phyloP scores from a whole-genome alignment of 1,140 invertebrate species.

The Drosophila nebulosa region DNA sequence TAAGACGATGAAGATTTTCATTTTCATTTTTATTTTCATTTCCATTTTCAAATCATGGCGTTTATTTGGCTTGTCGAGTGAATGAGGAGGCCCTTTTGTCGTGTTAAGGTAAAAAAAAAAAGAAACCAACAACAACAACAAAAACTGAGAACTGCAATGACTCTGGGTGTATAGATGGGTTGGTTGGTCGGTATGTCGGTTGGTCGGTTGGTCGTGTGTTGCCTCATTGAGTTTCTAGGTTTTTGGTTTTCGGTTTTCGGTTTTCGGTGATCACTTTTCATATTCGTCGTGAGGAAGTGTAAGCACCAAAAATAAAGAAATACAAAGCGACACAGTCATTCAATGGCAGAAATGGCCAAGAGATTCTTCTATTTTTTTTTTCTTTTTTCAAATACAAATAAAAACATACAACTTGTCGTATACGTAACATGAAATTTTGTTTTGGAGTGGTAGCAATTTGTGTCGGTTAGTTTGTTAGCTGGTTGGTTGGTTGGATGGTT shows the following conservation, averaged over 20 bases:
- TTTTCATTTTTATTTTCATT: constrained; percentile 60
- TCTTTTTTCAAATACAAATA: constrained; percentile 30
- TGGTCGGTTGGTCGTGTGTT: constrained; percentile 45
- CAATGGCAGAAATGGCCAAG: constrained; percentile 17
- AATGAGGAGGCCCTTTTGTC: constrained; percentile 62
- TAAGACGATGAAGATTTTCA: constrained; percentile 58
- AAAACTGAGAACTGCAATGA: constrained; percentile 28
- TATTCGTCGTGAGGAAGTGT: constrained; percentile 42
- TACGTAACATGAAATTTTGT: constrained; percentile 41
- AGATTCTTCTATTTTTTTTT: neutral
- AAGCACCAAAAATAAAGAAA: neutral
- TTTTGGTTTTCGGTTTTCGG: constrained; percentile 29
- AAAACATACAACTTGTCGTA: constrained; percentile 24
- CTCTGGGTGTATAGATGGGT: constrained; percentile 1
- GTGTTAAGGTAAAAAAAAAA: constrained; percentile 34
- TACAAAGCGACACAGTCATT: constrained; percentile 21
- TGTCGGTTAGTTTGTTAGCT: no score
- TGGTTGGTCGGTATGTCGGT: constrained; percentile 2
- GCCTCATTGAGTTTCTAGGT: constrained; percentile 71
- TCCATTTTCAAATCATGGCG: constrained; percentile 71
- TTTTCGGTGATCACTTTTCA: constrained; percentile 19
- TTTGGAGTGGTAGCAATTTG: neutral
- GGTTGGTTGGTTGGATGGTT: no score
- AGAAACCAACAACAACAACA: neutral
- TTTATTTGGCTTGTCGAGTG: constrained; percentile 56